Evolutionary conservation across 1,140 invertebrate genomes (phyloP).

Genomic region (Drosophila sulfurigaster): DNA sequence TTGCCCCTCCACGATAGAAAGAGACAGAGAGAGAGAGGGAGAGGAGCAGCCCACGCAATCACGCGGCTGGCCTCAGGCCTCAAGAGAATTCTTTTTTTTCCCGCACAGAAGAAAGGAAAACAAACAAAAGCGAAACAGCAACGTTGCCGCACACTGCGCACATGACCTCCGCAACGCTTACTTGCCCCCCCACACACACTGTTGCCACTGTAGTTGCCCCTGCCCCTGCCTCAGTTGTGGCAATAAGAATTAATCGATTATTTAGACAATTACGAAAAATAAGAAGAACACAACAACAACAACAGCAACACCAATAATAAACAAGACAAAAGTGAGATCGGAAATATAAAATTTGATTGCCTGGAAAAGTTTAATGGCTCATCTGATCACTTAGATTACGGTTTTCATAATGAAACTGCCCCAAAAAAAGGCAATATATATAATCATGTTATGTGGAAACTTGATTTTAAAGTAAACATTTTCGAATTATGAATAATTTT

Average conservation of each 20-base stretch:
- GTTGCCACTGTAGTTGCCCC: background rate
- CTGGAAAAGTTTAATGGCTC: constrained; percentile 28
- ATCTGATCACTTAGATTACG: constrained; percentile 5
- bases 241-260: constrained; percentile 67
- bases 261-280: constrained; percentile 63
- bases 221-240: constrained; percentile 35
- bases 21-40: no score
- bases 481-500: background rate
- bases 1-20: constrained; percentile 5
- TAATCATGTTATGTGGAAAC: constrained; percentile 6
- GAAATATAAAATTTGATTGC: constrained; percentile 52
- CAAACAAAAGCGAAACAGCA: constrained; percentile 46
- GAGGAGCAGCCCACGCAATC: constrained; percentile 49
- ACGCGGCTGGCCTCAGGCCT: constrained; percentile 65
- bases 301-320: constrained; percentile 60
- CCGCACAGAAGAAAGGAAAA: constrained; percentile 42
- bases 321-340: constrained; percentile 53
- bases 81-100: constrained; percentile 2
- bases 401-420: constrained; percentile 6
- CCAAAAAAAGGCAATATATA: background rate
- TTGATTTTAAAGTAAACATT: background rate
- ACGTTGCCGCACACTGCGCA: constrained; percentile 40
- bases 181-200: background rate
- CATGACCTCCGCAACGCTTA: constrained; percentile 72
- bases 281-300: constrained; percentile 33